phyloP scores from a whole-genome alignment of 2,888 invertebrate species.

The Amphipoea oculea region DNA sequence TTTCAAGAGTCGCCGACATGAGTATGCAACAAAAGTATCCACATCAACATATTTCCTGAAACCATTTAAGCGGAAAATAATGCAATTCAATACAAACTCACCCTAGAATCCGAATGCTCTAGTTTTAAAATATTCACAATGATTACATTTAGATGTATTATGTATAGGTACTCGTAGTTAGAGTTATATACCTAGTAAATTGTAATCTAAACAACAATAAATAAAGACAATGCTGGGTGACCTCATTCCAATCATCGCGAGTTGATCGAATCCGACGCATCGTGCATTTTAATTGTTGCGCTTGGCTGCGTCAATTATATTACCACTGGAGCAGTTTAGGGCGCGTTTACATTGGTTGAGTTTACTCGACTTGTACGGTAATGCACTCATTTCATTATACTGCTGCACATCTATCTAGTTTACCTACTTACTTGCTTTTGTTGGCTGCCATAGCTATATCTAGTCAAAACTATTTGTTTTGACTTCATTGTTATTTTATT shows the following conservation, averaged over 20 bases:
- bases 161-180: conserved; percentile 9
- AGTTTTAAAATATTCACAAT: conserved; percentile 15
- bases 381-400: neutral
- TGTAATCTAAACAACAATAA: conserved; percentile 77
- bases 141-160: neutral
- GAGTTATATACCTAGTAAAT: conserved; percentile 48
- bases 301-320: conserved; percentile 70
- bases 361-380: neutral
- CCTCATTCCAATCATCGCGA: conserved; percentile 77
- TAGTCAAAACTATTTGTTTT: neutral
- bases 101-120: conserved; percentile 10
- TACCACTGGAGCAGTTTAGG: conserved; percentile 53
- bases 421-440: neutral
- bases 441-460: neutral
- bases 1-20: neutral
- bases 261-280: conserved; percentile 76
- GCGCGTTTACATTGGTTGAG: conserved; percentile 9
- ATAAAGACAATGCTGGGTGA: conserved; percentile 77
- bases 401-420: neutral
- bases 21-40: conserved; percentile 11
- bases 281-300: conserved; percentile 77
- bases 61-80: conserved; percentile 24
- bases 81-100: conserved; percentile 14
- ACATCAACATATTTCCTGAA: conserved; percentile 13
- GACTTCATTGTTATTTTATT: too few species aligned